Base-by-base conservation (phyloP, 1,140 invertebrate species). In the Apis laboriosa region DNA sequence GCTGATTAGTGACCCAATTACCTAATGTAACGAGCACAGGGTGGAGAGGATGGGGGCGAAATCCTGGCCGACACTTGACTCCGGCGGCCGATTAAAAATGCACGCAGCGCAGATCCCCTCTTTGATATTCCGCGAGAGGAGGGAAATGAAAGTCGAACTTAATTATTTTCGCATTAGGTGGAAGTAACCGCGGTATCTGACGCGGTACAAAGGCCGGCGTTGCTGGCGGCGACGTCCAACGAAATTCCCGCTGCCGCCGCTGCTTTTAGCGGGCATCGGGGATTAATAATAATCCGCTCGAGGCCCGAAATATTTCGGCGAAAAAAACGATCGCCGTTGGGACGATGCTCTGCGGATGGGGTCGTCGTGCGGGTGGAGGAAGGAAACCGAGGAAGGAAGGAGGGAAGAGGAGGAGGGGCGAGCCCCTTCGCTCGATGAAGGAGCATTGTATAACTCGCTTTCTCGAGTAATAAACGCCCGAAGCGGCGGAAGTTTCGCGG, bases 191-290 rank as follows among this genome's bases (percentile, higher is more conserved):
- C 83, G 73, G 73, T 68, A 43, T 68, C 63, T 58, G 63, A n/a
- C 43, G 63, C 53, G 66, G 28, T 17, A 67, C 67, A 87, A 66
- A 85, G 71, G 73, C n/a, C n/a, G 56, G 21, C 13, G 19, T 53
- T 3, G 24, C 61, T 7, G 68, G 34, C 4, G 49, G 55, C 72
- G 60, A 49, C 72, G 28, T 53, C 53, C 24, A 60, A 73, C 71
- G 71, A 87, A 87, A 86, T 86, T 86, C 24, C 24, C 24, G 24
- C 24, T n/a, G n/a, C 55, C 77, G 34, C 53, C 24, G 15, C 61
- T 77, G 86, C 86, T 88, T 88, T 88, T 88, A 88, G 85, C 72
- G 68, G 64, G 77, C 85, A 81, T 88, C 77, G 61, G 77, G 24
- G 24, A 24, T 24, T 24, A 86, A 43, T 87, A 34, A 34, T 87